Evolutionary conservation across 2,797 vertebrate species (phyloP), one percentile per base, ranked within the genome.

Genomic region (Pseudochromis fuscus): DNA sequence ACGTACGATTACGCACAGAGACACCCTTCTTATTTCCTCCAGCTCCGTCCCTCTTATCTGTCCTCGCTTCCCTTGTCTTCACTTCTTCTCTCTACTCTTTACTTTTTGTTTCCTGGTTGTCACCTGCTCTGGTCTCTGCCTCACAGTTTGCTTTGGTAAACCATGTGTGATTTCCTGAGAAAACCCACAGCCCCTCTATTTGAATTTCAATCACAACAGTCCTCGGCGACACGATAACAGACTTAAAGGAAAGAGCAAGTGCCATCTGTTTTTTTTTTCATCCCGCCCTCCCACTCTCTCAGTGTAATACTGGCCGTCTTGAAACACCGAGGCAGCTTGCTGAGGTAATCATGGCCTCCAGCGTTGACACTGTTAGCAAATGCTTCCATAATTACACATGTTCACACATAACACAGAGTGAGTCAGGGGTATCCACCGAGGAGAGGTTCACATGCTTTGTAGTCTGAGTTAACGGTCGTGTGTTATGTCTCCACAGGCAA

Each of bases 201-300:
- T 42, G 42, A 82, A 82, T 90, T 87, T 79, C 84, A 88, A 79
- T 86, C 79, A 87, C 81, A 81, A 60, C 72, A 75, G 66, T 81
- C 51, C 81, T 83, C 74, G 67, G 60, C 78, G 66, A 79, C 83
- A 74, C 53, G 56, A 90, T 88, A 89, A 89, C 84, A 94, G 86
- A 74, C 79, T 91, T 89, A 85, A 83, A 85, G 82, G 77, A 87
- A 90, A 80, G 67, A 65, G 59, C 67, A 23, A 70, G 56, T 57
- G 69, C 86, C 86, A 87, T 92, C 77, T 86, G 87, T 61, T 81
- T 92, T 86, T 89, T 88, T 77, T 63, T 65, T 45, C 57, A 40
- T 62, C 37, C 56, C 79, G 74, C 90, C 90, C 84, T 88, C 90
- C 81, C 70, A 35, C 61, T 67, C 59, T 62, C 57, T 49, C 35